phyloP scores from a whole-genome alignment of 2,888 invertebrate species.

The Thysanoteuthis rhombus region DNA sequence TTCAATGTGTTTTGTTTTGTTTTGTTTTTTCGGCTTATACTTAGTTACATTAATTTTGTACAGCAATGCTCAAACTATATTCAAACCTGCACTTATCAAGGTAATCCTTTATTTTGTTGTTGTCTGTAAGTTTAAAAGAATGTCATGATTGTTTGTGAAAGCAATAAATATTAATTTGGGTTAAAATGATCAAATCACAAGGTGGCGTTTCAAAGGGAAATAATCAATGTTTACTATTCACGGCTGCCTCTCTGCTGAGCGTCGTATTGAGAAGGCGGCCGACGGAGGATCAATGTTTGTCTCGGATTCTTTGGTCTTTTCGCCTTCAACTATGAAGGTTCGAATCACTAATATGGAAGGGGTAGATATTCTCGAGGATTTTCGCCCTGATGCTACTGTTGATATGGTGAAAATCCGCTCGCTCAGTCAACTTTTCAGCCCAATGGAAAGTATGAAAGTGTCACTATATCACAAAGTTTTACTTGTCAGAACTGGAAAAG shows the following conservation, averaged over 20 bases:
- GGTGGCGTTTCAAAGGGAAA: conserved; percentile 23
- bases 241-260: neutral
- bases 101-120: too few relatives aligned
- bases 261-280: conserved; percentile 13
- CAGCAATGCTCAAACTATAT: too few relatives aligned
- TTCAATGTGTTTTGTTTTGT: too few relatives aligned
- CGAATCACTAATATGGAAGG: conserved; percentile 66
- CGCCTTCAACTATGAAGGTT: conserved; percentile 62
- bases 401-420: conserved; percentile 68
- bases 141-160: neutral
- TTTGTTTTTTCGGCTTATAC: too few relatives aligned
- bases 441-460: conserved; percentile 64
- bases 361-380: conserved; percentile 57
- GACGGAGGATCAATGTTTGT: conserved; percentile 64
- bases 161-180: too few relatives aligned
- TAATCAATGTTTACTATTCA: neutral
- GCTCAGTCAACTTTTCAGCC: conserved; percentile 65
- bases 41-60: too few relatives aligned
- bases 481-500: conserved; percentile 63
- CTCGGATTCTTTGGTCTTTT: conserved; percentile 64
- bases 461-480: conserved; percentile 67
- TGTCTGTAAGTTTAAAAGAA: too few relatives aligned
- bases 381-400: conserved; percentile 63
- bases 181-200: neutral
- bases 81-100: too few relatives aligned